Evolutionary conservation across 2,797 vertebrate species (phyloP), one percentile per base, ranked within the genome.

Genomic region (Vireo griseus): DNA sequence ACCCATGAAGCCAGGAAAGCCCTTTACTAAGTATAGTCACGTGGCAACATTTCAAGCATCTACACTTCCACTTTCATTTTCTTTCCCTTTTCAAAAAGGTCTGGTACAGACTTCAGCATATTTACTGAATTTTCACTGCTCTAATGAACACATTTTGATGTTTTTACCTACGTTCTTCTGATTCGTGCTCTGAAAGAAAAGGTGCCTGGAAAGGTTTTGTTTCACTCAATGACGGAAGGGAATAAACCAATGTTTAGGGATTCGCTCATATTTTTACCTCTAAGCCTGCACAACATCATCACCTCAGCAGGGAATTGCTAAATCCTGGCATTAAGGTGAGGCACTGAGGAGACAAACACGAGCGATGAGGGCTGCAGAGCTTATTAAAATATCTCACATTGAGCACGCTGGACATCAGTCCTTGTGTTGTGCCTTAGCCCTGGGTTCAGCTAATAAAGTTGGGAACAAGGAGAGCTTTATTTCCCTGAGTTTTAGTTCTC

Each of bases 381-480:
- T 73, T 48, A 86, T 57, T 72, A 71, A 75, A 94, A 35, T 47
- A 58, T 31, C 62, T 55, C 47, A 9, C 52, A 52, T 6, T 20
- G 29, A 94, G 79, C 75, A 40, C 0, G 18, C 48, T 40, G 66
- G 59, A 35, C 74, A 55, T 10, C 3, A 66, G 86, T 16, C 51
- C 86, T 61, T 15, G 54, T 18, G 39, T 0, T 71, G 42, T 31
- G 45, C 16, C 83, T 42, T 3, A 68, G 74, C 44, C 67, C 31
- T 50, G 29, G 22, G 31, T 74, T 45, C 88, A 88, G 86, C n/a
- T 17, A 68, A 71, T 29, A 12, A 61, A 77, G 51, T 4, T 21
- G 35, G 71, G 81, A 86, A 96, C 86, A 94, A 92, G 93, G 86
- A 90, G 77, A 86, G 82, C 72, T 94, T 95, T 95, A 65, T 92